Evolutionary conservation across 2,797 vertebrate species (phyloP), one percentile per base, ranked within the genome.

Genomic region (Pseudochaenichthys georgianus): DNA sequence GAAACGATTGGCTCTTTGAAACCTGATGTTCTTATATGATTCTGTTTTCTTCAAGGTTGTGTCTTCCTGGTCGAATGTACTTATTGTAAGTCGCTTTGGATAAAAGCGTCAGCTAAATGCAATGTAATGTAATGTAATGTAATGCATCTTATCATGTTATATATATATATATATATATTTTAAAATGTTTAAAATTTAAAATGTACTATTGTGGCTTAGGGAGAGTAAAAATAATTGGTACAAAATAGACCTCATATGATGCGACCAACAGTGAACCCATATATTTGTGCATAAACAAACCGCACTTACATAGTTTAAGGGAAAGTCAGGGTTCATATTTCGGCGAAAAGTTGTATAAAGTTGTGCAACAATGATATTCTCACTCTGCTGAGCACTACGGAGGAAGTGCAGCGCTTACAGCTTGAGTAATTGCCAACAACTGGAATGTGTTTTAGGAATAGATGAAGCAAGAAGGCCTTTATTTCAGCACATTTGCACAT

Each of bases 401-500:
- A 70, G 19, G 34, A 75, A 43, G 28, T 3, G 42, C 7, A 73
- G 23, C 13, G 42, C n/a, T 66, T 47, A 55, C 48, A 71, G 59
- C 21, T 31, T 15, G 8, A 46, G 10, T 54, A 50, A 62, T n/a
- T 23, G 9, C 21, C 12, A 78, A 34, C 50, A 34, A 31, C 23
- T 41, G 41, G 19, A 34, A 54, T n/a, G 60, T 64, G 42, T 2
- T 4, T 13, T 45, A 41, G 50, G 16, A 58, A 5, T 0, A 21
- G 62, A 72, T 28, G 42, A 65, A 28, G n/a, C 55, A 45, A 62
- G 19, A 16, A 57, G 15, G 31, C 15, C 55, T 69, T 66, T 21
- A 23, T 53, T 53, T 38, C 45, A 34, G 38, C 38, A 16, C 8
- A 51, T 73, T 55, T 51, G 28, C 72, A 75, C 16, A 70, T 68